Base-by-base conservation (phyloP, 23 tunicate species). In the Trididemnum miniatum region DNA sequence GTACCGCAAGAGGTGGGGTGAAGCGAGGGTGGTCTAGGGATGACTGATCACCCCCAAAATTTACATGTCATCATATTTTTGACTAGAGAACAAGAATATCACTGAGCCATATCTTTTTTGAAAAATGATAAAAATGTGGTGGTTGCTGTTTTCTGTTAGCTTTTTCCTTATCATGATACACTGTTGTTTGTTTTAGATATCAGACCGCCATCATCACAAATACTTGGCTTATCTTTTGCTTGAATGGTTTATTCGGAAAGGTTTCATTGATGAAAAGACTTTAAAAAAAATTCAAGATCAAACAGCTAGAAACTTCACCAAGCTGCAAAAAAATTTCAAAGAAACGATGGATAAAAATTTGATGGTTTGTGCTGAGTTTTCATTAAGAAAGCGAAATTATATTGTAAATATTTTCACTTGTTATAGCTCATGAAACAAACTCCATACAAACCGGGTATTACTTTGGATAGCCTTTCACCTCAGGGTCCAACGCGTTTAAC, bases 161-260 rank as follows among this genome's bases (percentile, higher is more conserved):
- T n/a, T n/a, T n/a, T n/a, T n/a, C n/a, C n/a, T n/a, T n/a, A n/a
- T n/a, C n/a, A n/a, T n/a, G n/a, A n/a, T n/a, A n/a, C n/a, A n/a
- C n/a, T n/a, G n/a, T 44, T 44, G 15, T 15, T 62, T n/a, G 22
- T 62, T 62, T 62, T 4, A 62, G 75, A 67, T 32, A 31, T 5
- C 30, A 5, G 79, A 73, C 28, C 25, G 32, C 18, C 79, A 27
- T 2, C 57, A 34, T 9, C 59, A 73, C 59, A 38, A 73, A 29
- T 73, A 22, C 30, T 38, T 77, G 7, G 66, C 82, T 31, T 22
- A 27, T 23, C 62, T 86, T 25, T 79, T 91, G 34, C n/a, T 91
- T 40, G 82, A 89, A 36, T 91, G 97, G 97, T 73, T 91, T 25
- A 39, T 72, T 25, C 65, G 64, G n/a, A 78, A 57, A 76, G 97